These are phyloP conservation scores for Myotis planiceps DNA, from an alignment of 2,797 vertebrate genomes.

Conservation along the genomic window DNA sequence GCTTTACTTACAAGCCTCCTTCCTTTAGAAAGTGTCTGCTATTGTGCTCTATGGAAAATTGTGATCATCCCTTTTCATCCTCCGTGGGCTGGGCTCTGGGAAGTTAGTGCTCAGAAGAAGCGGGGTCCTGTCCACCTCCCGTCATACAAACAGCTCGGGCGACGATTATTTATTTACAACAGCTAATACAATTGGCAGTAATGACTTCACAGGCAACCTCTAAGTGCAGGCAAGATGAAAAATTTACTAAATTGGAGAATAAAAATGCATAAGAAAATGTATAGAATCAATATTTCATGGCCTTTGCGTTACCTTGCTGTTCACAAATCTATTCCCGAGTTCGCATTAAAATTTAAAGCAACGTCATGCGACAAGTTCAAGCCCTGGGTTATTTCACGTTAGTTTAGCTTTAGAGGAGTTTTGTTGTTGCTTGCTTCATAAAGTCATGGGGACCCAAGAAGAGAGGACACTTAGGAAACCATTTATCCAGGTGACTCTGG, in stretches of 20 bases:
- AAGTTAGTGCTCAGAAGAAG: conserved; percentile 77
- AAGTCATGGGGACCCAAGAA: conserved; percentile 73
- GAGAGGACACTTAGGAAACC: conserved; percentile 77
- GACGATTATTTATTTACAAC: conserved; percentile 90
- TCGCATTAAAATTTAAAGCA: conserved; percentile 96
- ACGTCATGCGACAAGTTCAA: conserved; percentile 93
- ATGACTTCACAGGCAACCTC: conserved; percentile 91
- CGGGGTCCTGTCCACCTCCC: conserved; percentile 77
- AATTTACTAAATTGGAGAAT: conserved; percentile 97
- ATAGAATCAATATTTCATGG: conserved; percentile 99
- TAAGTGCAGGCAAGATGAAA: conserved; percentile 95
- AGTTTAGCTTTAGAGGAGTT: conserved; percentile 91
- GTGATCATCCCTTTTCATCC: conserved; percentile 80
- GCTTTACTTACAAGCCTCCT: conserved; percentile 5
- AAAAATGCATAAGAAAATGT: conserved; percentile 99
- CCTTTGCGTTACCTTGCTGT: conserved; percentile 97
- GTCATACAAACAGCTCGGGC: conserved; percentile 84
- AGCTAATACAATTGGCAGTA: conserved; percentile 90
- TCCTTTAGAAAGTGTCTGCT: not conserved
- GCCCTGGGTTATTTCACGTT: conserved; percentile 93
- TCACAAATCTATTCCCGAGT: conserved; percentile 97
- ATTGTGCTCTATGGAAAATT: conserved; percentile 77
- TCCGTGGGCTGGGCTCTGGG: conserved; percentile 61
- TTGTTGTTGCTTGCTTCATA: conserved; percentile 85
- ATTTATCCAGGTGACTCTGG: conserved; percentile 61